Conservation (phyloP, 37 sponge, comb jelly and placozoan genomes). For the Spongilla lacustris region DNA sequence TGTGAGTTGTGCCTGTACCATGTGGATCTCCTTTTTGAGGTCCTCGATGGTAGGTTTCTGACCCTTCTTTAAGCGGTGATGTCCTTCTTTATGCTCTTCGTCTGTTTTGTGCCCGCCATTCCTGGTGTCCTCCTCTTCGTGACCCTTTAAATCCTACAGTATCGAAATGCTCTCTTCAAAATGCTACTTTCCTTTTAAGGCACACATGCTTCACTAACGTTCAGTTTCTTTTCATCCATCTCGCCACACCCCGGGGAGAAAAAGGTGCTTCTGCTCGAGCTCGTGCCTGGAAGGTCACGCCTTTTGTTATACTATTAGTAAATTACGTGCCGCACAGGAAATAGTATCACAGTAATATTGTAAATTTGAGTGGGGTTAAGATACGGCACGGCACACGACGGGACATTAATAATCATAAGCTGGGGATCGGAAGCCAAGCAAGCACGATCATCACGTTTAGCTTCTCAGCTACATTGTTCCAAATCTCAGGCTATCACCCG, state of each 20-base stretch:
- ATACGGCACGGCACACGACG: too few relatives aligned
- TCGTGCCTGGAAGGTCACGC: background rate
- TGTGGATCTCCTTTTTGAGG: background rate
- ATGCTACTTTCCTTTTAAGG: background rate
- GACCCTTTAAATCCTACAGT: background rate
- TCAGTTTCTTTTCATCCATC: background rate
- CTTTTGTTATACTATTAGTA: background rate
- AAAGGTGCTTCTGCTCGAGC: background rate
- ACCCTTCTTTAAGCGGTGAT: background rate
- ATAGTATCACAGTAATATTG: background rate
- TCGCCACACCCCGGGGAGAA: background rate
- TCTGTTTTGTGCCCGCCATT: background rate
- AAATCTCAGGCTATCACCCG: too few relatives aligned
- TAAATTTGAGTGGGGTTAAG: background rate
- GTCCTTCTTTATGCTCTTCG: background rate
- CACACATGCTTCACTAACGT: background rate
- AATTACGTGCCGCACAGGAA: background rate
- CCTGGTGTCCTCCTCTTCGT: background rate
- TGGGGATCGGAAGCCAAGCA: too few relatives aligned
- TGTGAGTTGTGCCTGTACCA: background rate
- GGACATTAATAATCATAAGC: too few relatives aligned
- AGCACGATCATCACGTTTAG: too few relatives aligned
- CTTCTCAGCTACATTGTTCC: too few relatives aligned
- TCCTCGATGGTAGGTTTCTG: background rate
- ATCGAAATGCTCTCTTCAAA: background rate